Evolutionary conservation across 2,888 invertebrate species (phyloP).

Genomic region (Galeopsomyia nigrocyanea): DNA sequence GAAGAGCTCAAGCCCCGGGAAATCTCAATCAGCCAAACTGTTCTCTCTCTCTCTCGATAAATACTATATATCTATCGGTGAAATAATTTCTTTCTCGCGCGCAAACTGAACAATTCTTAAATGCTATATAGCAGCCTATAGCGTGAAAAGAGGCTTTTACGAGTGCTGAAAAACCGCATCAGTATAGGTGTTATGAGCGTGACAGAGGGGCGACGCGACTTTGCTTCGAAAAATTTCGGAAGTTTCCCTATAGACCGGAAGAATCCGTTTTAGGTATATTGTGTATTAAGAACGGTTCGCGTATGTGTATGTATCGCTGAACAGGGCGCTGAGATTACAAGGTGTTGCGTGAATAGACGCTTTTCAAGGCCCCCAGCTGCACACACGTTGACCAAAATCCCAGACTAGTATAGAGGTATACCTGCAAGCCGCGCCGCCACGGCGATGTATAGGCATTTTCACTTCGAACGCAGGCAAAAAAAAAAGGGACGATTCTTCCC

Average conservation of each 20-base stretch:
- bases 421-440: neutral
- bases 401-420: conserved; percentile 16
- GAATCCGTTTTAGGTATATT: conserved; percentile 34
- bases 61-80: no score
- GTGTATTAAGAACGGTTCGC: neutral
- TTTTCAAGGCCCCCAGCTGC: conserved; percentile 42
- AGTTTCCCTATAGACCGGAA: conserved; percentile 36
- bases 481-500: conserved; percentile 28
- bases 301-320: conserved; percentile 37
- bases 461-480: conserved; percentile 27
- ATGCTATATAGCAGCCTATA: neutral
- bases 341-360: conserved; percentile 45
- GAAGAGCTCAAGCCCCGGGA: conserved; percentile 42
- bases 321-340: conserved; percentile 37
- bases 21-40: conserved; percentile 34
- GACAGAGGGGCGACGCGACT: no score
- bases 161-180: conserved; percentile 14
- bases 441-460: conserved; percentile 28
- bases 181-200: neutral
- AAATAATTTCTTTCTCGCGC: no score
- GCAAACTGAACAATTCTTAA: neutral
- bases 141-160: conserved; percentile 4
- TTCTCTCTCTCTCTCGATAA: neutral
- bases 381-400: conserved; percentile 44
- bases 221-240: conserved; percentile 17